Evolutionary conservation across 2,888 invertebrate genomes (phyloP).

Genomic region (Epistrophe grossulariae): DNA sequence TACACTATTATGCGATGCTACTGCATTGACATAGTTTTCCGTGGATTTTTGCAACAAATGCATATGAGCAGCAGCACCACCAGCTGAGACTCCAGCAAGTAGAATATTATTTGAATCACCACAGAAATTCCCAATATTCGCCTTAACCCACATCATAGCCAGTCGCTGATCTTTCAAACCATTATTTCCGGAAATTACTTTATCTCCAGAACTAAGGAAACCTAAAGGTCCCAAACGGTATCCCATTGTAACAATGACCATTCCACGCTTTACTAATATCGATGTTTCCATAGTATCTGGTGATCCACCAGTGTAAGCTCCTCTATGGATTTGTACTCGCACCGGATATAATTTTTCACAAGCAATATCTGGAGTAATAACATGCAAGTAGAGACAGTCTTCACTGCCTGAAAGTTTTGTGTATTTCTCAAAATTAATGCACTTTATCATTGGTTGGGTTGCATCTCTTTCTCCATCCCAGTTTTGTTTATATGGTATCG

Average conservation of each 20-base stretch:
- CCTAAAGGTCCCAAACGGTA: conserved; percentile 89
- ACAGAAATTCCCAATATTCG: conserved; percentile 88
- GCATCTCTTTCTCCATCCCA: conserved; percentile 84
- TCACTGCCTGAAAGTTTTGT: conserved; percentile 29
- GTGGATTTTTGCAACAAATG: conserved; percentile 85
- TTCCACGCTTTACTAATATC: conserved; percentile 86
- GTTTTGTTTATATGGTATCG: conserved; percentile 75
- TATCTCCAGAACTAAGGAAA: conserved; percentile 89
- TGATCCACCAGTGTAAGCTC: conserved; percentile 87
- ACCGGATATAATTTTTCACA: conserved; percentile 84
- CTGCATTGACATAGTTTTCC: conserved; percentile 54
- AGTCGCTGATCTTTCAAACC: conserved; percentile 89
- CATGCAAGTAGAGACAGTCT: conserved; percentile 55
- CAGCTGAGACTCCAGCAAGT: conserved; percentile 88
- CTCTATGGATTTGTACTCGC: conserved; percentile 87
- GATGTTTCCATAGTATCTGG: conserved; percentile 85
- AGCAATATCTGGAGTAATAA: conserved; percentile 84
- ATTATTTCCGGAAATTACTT: conserved; percentile 88
- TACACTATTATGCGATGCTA: conserved; percentile 85
- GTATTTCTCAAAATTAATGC: conserved; percentile 85
- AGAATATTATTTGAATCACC: conserved; percentile 89
- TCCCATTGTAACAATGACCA: conserved; percentile 88
- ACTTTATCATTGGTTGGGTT: conserved; percentile 85
- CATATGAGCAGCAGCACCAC: conserved; percentile 89
- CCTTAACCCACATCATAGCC: conserved; percentile 88